Base-by-base conservation (phyloP, 2,888 invertebrate species). In the Mythimna pallens region DNA sequence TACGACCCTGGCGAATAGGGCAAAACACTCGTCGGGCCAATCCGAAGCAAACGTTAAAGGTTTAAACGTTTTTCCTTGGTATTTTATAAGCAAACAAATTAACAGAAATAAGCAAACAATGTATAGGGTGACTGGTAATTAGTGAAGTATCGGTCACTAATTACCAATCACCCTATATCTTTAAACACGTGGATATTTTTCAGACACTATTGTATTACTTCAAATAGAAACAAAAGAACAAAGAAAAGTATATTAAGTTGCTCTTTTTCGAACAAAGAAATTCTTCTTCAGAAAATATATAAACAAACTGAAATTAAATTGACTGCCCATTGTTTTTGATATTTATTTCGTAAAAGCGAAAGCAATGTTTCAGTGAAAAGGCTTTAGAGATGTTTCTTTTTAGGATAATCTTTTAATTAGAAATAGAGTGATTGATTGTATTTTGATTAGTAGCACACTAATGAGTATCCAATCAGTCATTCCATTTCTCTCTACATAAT, bases 281-380 rank as follows among this genome's bases (percentile, higher is more conserved):
- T 40, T 52, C 3, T 52, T 67, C 50, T 3, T 8, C 30, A 20
- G 55, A 34, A 63, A 65, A 75, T 59, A 63, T 58, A 73, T 58
- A 73, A 77, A 34, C 30, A 61, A 73, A 54, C 58, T 73, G 22
- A 50, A 55, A 73, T 55, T 34, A 1, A 73, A 58, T 66, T 30
- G 5, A 63, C 25, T 36, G 4, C 8, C 25, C 25, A 25, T 75
- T 65, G 36, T 58, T 40, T 17, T 65, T 20, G 20, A 17, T 73
- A 30, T 40, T 40, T 76, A 43, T 17, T 20, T 6, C 17, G 3
- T n/a, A 36, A 50, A 34, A 58, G 9, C 20, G 17, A 20, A n/a
- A 61, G 25, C 14, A 43, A 66, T 59, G 12, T 76, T 73, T 43
- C 12, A 47, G 17, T 25, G 1, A 12, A 68, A 71, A 30, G 14